phyloP scores from a whole-genome alignment of 2,113 vertebrate genomes.

The Stigmatopora nigra region DNA sequence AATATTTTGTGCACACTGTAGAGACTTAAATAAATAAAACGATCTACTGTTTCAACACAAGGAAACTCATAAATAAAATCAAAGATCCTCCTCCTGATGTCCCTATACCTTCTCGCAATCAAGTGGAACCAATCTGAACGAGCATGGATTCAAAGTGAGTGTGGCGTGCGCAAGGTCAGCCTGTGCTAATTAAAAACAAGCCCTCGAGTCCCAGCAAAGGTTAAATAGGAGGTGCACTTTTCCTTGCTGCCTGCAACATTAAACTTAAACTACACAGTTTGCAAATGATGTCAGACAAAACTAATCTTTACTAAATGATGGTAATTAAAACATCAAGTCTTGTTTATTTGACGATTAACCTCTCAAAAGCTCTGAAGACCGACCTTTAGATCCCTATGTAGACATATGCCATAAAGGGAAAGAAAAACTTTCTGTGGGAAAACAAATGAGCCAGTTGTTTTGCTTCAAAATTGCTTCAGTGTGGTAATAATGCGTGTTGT shows the following conservation, averaged over 20 bases:
- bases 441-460: slow-evolving; percentile 34
- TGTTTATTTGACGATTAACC: slow-evolving; percentile 19
- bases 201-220: slow-evolving; percentile 75
- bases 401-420: slow-evolving; percentile 4
- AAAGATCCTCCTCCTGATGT: slow-evolving; percentile 38
- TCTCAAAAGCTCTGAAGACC: neutral
- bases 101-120: slow-evolving; percentile 56
- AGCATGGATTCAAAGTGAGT: slow-evolving; percentile 75
- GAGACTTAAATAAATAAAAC: neutral
- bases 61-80: slow-evolving; percentile 12
- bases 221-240: slow-evolving; percentile 74
- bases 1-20: neutral
- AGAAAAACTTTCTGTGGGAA: slow-evolving; percentile 22
- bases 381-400: neutral
- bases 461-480: slow-evolving; percentile 24
- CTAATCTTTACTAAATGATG: slow-evolving; percentile 4
- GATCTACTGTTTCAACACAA: neutral
- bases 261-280: slow-evolving; percentile 58
- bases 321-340: slow-evolving; percentile 8
- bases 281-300: slow-evolving; percentile 44
- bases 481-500: slow-evolving; percentile 41
- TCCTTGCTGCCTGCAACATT: slow-evolving; percentile 58
- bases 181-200: slow-evolving; percentile 88
- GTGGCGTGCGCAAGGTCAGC: slow-evolving; percentile 78
- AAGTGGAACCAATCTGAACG: slow-evolving; percentile 68